Evolutionary conservation across 2,113 vertebrate species (phyloP), one percentile per base, ranked within the genome.

Genomic region (Zosterops japonicus): DNA sequence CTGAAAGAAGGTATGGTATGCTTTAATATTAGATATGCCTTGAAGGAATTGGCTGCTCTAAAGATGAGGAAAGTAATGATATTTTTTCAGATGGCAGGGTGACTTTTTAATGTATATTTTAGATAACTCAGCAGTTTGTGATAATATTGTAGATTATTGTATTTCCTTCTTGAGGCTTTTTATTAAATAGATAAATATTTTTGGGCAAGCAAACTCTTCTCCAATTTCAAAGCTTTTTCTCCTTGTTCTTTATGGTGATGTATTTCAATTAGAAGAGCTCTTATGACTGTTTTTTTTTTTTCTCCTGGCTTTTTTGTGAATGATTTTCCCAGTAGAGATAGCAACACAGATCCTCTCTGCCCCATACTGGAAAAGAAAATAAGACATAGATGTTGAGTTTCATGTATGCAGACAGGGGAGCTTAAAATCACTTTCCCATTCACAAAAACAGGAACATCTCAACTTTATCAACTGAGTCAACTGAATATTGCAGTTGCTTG

Each of bases 91-190:
- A 6, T 17, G 68, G 19, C 57, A 74, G 75, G 44, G 39, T 71
- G 61, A 93, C n/a, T 76, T 94, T 95, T 91, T 92, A 56, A 89
- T 72, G 44, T 82, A 36, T 76, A 67, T 65, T 76, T 94, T 94
- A 80, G 76, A 36, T 65, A 87, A 85, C 59, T 27, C 33, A 91
- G 44, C 35, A 81, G 42, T 64, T 72, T 63, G 36, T 9, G 39
- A 84, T 80, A 87, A 78, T 83, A 57, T 44, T 78, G 49, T 68
- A 94, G 75, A 87, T 95, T 67, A 83, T 35, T 90, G 25, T 64
- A 49, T 95, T 91, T 89, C 23, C 41, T 95, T 89, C 65, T 42
- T 28, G 46, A 84, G 77, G 35, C 27, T 84, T 89, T 89, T 71
- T 80, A 68, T 82, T 71, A 91, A 81, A 95, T 41, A 35, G n/a